Conservation (phyloP, 2,797 vertebrate genomes). For the Notolabrus celidotus region DNA sequence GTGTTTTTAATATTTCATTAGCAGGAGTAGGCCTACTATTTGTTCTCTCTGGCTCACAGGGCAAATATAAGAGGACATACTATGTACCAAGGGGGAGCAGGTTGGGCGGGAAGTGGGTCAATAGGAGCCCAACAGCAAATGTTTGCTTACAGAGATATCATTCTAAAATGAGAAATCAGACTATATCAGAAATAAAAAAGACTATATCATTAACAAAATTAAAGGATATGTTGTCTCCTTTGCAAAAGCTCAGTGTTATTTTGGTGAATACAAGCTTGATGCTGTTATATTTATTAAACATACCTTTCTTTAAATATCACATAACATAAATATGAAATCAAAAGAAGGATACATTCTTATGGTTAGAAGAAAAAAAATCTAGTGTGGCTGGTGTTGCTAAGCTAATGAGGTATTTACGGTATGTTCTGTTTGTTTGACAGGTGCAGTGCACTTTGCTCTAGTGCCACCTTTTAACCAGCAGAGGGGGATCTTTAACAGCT, state of each 20-base stretch:
- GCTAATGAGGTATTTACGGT: not conserved
- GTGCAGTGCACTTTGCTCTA: constrained; percentile 22
- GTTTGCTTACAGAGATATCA: not conserved
- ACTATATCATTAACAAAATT: too few species aligned
- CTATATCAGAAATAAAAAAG: too few species aligned
- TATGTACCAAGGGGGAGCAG: not conserved
- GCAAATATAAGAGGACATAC: not conserved
- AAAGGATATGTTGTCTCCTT: too few species aligned
- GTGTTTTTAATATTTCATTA: too few species aligned
- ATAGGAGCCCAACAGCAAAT: not conserved
- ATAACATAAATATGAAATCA: too few species aligned
- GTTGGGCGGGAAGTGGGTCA: not conserved
- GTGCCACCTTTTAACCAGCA: constrained; percentile 51
- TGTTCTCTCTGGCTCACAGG: not conserved
- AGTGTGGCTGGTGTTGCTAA: too few species aligned
- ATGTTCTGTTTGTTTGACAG: constrained; percentile 1
- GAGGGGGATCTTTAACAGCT: constrained; percentile 49
- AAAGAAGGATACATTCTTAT: not conserved
- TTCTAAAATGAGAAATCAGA: too few species aligned
- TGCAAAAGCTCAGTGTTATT: too few species aligned
- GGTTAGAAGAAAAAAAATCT: too few species aligned
- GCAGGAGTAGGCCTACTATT: not conserved
- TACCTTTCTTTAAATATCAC: too few species aligned
- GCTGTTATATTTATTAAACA: too few species aligned
- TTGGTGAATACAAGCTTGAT: too few species aligned